Conservation (phyloP, 2,888 invertebrate species). For the Cheilosia grossa region DNA sequence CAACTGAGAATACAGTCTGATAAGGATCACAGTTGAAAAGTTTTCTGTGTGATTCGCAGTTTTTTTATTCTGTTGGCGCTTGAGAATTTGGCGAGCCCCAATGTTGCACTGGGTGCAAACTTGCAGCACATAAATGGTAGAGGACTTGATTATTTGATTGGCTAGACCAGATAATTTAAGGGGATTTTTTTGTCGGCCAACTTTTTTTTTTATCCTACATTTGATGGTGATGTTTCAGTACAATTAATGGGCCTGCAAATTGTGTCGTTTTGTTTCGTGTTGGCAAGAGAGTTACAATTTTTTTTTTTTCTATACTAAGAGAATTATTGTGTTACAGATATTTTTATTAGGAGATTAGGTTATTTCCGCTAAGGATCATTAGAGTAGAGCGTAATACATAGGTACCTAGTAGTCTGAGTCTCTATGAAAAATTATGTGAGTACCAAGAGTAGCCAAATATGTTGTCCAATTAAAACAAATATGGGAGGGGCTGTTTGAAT, state of each 20-base stretch:
- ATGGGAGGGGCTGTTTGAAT: too few species aligned
- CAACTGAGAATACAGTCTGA: slow-evolving; percentile 46
- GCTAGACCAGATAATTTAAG: slow-evolving; percentile 57
- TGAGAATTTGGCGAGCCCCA: slow-evolving; percentile 30
- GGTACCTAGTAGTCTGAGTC: not conserved
- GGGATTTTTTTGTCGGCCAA: slow-evolving; percentile 9
- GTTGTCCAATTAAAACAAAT: too few species aligned
- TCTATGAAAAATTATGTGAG: not conserved
- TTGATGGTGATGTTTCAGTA: slow-evolving; percentile 50
- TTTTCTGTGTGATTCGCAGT: slow-evolving; percentile 44
- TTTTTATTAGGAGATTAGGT: slow-evolving; percentile 20
- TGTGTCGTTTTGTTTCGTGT: slow-evolving; percentile 38
- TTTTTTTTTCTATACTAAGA: not conserved
- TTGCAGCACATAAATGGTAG: slow-evolving; percentile 13
- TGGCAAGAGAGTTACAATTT: slow-evolving; percentile 10
- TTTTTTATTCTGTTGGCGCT: slow-evolving; percentile 9
- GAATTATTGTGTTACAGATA: slow-evolving; percentile 5
- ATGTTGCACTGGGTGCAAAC: slow-evolving; percentile 16
- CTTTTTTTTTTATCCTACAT: slow-evolving; percentile 1
- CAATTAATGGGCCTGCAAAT: slow-evolving; percentile 50
- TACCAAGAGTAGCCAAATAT: too few species aligned
- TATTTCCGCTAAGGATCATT: slow-evolving; percentile 10
- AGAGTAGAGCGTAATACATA: not conserved
- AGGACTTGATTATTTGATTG: slow-evolving; percentile 68
- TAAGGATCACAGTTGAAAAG: slow-evolving; percentile 61